Percentiles rank a stretch among this genome's conserved stretches.
phyloP scores from a whole-genome alignment of 2,797 vertebrate species.

The Coilia nasus region DNA sequence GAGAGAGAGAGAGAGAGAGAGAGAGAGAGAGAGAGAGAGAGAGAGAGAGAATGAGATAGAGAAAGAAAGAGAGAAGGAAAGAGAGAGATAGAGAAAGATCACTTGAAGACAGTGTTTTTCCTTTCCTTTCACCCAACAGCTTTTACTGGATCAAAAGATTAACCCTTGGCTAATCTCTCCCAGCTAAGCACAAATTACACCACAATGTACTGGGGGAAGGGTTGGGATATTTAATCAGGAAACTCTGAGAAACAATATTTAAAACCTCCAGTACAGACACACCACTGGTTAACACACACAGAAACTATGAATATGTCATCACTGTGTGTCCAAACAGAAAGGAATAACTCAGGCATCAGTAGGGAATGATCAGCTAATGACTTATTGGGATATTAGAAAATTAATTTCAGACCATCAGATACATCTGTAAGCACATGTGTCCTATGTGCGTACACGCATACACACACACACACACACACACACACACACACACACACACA shows the following conservation, averaged over 20 bases:
- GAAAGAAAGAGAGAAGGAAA: not conserved
- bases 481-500: constrained; percentile 37
- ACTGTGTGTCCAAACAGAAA: not conserved
- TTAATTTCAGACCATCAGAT: constrained; percentile 2
- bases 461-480: not conserved
- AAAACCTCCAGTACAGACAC: not conserved
- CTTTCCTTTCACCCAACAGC: constrained; percentile 42
- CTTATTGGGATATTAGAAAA: constrained; percentile 17
- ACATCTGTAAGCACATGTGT: constrained; percentile 23
- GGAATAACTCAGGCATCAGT: not conserved
- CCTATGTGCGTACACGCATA: not conserved
- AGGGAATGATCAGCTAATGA: constrained; percentile 31
- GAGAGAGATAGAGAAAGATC: not conserved
- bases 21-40: no score
- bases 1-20: no score
- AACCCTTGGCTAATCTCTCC: constrained; percentile 36
- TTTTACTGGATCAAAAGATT: constrained; percentile 45
- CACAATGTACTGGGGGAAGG: constrained; percentile 53
- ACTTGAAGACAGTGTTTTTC: constrained; percentile 7
- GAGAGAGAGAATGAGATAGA: no score
- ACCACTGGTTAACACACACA: not conserved
- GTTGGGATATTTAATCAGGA: constrained; percentile 33
- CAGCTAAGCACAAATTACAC: constrained; percentile 63
- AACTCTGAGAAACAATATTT: not conserved
- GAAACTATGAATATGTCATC: not conserved